phyloP scores from a whole-genome alignment of 2,797 vertebrate species.

The Megaceryle alcyon region DNA sequence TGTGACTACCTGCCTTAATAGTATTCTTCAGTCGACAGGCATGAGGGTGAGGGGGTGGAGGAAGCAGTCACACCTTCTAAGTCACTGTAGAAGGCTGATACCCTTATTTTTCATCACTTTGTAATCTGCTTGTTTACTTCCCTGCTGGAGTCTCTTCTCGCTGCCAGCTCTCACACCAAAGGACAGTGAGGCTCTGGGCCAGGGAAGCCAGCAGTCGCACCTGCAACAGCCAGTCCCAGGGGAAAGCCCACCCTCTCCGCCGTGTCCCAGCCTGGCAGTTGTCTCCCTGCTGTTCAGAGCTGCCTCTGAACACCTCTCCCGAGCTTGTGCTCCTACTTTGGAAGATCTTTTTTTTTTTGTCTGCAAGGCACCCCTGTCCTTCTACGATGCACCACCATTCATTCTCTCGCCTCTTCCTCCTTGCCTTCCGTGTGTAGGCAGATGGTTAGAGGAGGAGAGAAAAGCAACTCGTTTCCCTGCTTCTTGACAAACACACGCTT shows the following conservation, averaged over 20 bases:
- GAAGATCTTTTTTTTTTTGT: background rate
- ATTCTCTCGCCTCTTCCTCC: background rate
- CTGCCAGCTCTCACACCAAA: background rate
- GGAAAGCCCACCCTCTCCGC: background rate
- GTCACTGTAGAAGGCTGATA: background rate
- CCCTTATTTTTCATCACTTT: constrained; percentile 29
- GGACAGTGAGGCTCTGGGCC: background rate
- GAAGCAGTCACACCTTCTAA: constrained; percentile 36
- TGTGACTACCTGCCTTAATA: constrained; percentile 49
- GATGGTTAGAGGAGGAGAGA: constrained; percentile 5
- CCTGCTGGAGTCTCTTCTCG: background rate
- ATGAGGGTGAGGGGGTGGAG: constrained; percentile 41
- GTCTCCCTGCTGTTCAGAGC: background rate
- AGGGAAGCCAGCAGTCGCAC: background rate
- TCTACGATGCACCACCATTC: background rate
- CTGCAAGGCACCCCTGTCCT: background rate
- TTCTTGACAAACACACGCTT: background rate
- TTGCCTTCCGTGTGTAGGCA: background rate
- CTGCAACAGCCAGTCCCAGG: background rate
- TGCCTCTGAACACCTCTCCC: background rate
- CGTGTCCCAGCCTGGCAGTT: background rate
- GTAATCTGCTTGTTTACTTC: constrained; percentile 46
- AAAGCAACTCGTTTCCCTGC: background rate
- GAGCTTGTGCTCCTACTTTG: background rate
- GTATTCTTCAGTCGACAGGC: constrained; percentile 17